phyloP scores from a whole-genome alignment of 2,888 invertebrate species.

The Euphydryas editha region DNA sequence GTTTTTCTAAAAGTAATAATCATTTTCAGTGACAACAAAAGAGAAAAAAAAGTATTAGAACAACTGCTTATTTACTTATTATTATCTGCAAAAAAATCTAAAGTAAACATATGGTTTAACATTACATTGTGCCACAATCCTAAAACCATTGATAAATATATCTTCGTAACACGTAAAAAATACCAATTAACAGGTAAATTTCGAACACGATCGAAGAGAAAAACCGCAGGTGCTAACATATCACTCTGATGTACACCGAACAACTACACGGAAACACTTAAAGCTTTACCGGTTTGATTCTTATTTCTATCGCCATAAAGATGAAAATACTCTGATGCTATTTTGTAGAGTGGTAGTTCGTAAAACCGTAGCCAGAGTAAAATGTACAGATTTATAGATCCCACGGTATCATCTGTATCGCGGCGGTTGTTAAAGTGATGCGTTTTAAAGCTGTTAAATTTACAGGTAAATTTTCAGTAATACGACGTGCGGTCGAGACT shows the following conservation, averaged over 20 bases:
- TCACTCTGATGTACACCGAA: conserved; percentile 55
- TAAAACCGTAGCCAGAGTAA: conserved; percentile 65
- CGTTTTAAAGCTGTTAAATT: conserved; percentile 65
- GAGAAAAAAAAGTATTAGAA: too few species aligned
- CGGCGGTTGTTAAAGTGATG: conserved; percentile 62
- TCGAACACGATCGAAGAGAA: conserved; percentile 40
- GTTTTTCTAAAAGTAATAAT: too few species aligned
- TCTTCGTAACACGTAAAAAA: conserved; percentile 35
- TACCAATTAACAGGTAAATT: conserved; percentile 42
- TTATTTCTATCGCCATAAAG: conserved; percentile 12
- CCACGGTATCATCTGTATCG: conserved; percentile 64
- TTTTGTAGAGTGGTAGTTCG: conserved; percentile 38
- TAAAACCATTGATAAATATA: not conserved
- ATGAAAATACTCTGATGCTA: conserved; percentile 10
- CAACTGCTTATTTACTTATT: not conserved
- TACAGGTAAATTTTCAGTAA: conserved; percentile 33
- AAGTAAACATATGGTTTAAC: not conserved
- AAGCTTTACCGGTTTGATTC: not conserved
- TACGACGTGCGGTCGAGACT: conserved; percentile 50
- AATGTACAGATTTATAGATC: conserved; percentile 71
- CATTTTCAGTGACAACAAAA: too few species aligned
- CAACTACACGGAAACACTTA: not conserved
- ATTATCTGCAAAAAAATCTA: not conserved
- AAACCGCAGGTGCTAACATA: conserved; percentile 54
- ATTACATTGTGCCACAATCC: not conserved